Conservation (phyloP, 2,113 vertebrate genomes). For the Myrmophylax atrothorax region DNA sequence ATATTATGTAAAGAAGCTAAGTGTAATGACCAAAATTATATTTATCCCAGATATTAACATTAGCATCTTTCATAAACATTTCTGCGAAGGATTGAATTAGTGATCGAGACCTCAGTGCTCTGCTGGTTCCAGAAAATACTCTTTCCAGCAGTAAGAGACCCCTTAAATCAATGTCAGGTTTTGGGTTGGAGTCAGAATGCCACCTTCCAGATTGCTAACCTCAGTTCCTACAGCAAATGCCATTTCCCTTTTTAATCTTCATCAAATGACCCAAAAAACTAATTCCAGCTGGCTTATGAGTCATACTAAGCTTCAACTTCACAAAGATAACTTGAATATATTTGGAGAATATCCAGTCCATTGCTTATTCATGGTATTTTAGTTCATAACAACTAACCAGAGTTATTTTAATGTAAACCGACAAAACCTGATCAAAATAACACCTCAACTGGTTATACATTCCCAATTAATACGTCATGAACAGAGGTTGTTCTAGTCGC, state of each 20-base stretch:
- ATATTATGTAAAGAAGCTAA: not conserved
- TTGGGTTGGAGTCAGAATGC: not conserved
- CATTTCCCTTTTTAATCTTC: not conserved
- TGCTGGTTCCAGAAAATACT: not conserved
- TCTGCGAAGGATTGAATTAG: not conserved
- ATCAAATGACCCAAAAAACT: not conserved
- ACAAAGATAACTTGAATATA: not conserved
- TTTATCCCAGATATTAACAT: not conserved
- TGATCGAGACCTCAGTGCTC: not conserved
- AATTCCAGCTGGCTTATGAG: not conserved
- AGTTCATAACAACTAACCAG: not conserved
- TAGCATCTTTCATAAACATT: not conserved
- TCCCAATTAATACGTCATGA: not conserved
- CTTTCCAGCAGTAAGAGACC: not conserved
- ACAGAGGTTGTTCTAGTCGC: conserved; percentile 16
- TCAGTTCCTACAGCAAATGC: not conserved
- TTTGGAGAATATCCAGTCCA: not conserved
- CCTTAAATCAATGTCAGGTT: not conserved
- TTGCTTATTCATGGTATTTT: not conserved
- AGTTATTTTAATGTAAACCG: not conserved
- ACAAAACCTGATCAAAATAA: not conserved
- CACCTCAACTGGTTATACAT: conserved; percentile 36
- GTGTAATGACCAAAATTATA: not conserved
- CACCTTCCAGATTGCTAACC: not conserved
- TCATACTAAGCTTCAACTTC: not conserved